These are phyloP conservation scores for Cheilosia pagana DNA, from an alignment of 2,888 invertebrate genomes.

Conservation along the genomic window DNA sequence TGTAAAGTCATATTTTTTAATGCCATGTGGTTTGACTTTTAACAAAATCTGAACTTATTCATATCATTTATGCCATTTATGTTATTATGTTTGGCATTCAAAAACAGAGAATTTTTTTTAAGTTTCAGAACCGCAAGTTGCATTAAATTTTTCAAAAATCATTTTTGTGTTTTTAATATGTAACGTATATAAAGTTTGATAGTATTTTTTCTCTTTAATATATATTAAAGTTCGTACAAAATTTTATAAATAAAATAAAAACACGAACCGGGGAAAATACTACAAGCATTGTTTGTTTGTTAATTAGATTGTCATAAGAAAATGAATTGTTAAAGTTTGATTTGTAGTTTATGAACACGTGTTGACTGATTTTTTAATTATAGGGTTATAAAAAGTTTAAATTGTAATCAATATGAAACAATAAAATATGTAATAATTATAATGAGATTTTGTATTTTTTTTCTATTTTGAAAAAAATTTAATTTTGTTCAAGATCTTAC, in stretches of 20 bases:
- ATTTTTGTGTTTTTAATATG: too few relatives aligned
- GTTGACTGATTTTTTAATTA: conserved; percentile 71
- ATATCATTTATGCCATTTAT: neutral
- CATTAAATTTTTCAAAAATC: too few relatives aligned
- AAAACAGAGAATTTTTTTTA: too few relatives aligned
- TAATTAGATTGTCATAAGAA: conserved; percentile 21
- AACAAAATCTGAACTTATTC: conserved; percentile 7
- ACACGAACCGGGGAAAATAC: neutral
- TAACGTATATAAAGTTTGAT: too few relatives aligned
- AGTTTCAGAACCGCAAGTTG: too few relatives aligned
- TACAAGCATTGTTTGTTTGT: conserved; percentile 25
- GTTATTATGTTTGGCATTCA: too few relatives aligned
- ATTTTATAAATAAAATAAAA: neutral
- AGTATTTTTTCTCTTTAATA: too few relatives aligned
- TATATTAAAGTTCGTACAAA: too few relatives aligned
- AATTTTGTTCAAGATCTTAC: too few relatives aligned
- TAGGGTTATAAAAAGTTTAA: conserved; percentile 62
- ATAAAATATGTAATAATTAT: conserved; percentile 11
- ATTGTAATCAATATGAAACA: conserved; percentile 51
- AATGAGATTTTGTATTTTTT: neutral
- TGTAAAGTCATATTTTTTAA: neutral
- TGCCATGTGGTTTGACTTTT: neutral
- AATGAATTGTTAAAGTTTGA: conserved; percentile 38
- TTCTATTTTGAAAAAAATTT: too few relatives aligned
- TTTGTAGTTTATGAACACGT: conserved; percentile 48